A percentile compares a stretch with the other conserved stretches of the same genome.
These are phyloP conservation scores for Chrosomus eos DNA, from an alignment of 2,797 vertebrate species.

Conservation along the genomic window DNA sequence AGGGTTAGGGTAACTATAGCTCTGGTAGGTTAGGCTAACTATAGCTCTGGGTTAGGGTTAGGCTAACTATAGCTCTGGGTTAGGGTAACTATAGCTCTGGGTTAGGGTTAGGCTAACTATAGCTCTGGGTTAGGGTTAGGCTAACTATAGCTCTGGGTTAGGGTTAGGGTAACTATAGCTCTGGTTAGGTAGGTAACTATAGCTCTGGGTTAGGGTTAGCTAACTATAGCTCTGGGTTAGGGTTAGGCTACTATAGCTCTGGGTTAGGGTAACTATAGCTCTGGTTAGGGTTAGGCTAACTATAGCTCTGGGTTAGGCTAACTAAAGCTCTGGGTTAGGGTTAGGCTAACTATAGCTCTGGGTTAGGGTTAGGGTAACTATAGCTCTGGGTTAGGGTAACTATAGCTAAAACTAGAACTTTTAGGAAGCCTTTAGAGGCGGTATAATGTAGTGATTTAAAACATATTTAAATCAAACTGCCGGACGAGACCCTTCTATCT, in stretches of 20 bases:
- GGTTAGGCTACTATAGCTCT: background rate
- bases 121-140: too few species aligned
- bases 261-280: too few species aligned
- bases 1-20: background rate
- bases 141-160: background rate
- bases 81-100: too few species aligned
- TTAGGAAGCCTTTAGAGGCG: background rate
- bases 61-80: too few species aligned
- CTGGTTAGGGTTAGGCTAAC: background rate
- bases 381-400: background rate
- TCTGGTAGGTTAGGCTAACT: too few species aligned
- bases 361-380: too few species aligned
- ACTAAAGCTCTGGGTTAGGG: background rate
- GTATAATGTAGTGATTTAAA: too few species aligned
- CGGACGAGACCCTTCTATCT: background rate
- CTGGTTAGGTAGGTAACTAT: too few species aligned
- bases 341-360: background rate
- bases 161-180: background rate
- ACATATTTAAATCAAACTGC: background rate
- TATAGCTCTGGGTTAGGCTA: too few species aligned
- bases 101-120: background rate
- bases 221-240: background rate
- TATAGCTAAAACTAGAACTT: too few species aligned
- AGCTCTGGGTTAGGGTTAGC: background rate
- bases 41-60: background rate